phyloP scores from a whole-genome alignment of 1,140 invertebrate genomes.

The Armadillidium nasatum region DNA sequence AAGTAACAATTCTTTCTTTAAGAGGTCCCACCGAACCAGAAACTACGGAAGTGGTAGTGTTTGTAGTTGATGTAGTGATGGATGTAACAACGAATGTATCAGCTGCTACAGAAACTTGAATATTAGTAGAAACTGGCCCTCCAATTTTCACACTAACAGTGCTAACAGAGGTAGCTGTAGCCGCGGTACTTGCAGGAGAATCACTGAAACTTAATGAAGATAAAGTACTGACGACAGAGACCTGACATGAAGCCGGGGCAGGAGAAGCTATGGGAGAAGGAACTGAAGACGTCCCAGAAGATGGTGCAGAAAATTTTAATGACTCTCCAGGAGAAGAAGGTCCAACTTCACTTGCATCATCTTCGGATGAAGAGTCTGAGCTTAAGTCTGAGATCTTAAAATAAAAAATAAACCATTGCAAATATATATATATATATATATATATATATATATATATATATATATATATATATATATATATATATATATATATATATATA shows the following conservation, averaged over 20 bases:
- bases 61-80: too few relatives aligned
- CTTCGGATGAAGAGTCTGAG: background rate
- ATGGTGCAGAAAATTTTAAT: background rate
- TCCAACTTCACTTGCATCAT: background rate
- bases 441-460: background rate
- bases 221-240: background rate
- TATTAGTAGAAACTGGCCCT: too few relatives aligned
- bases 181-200: background rate
- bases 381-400: background rate
- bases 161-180: background rate
- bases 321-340: background rate
- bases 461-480: background rate
- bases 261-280: background rate
- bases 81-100: too few relatives aligned
- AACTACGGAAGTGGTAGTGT: too few relatives aligned
- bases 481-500: background rate
- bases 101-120: too few relatives aligned
- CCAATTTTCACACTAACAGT: background rate
- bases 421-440: background rate
- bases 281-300: background rate
- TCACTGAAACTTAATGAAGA: background rate
- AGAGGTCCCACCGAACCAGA: too few relatives aligned
- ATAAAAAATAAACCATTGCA: background rate
- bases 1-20: too few relatives aligned
- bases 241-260: background rate